Percentiles rank a stretch among this genome's conserved stretches.
Conservation (phyloP, 2,113 vertebrate species). For the Maylandia zebra region DNA sequence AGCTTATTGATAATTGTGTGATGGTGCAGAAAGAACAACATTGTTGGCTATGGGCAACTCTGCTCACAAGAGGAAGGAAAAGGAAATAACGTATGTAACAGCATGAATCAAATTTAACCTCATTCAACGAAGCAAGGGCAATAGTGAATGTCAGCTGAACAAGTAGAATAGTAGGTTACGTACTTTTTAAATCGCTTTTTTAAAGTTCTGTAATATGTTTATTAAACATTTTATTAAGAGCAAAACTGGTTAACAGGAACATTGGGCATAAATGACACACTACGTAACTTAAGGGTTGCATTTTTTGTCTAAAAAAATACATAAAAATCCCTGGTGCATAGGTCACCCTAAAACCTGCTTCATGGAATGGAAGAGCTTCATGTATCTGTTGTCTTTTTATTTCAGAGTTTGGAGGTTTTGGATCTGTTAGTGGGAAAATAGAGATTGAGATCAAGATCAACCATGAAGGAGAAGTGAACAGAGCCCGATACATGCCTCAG, state of each 20-base stretch:
- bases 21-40: not conserved
- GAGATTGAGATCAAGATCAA: constrained; percentile 99
- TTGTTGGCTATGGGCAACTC: not conserved
- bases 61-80: not conserved
- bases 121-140: not conserved
- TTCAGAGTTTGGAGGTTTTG: constrained; percentile 96
- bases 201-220: not conserved
- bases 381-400: not conserved
- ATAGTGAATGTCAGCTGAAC: not conserved
- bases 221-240: not conserved
- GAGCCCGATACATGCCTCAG: constrained; percentile 97
- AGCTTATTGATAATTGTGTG: not conserved
- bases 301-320: not conserved
- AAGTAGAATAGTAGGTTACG: not conserved
- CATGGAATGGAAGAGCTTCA: not conserved
- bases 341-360: not conserved
- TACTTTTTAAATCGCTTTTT: not conserved
- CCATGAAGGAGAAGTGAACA: constrained; percentile 97
- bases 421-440: constrained; percentile 97
- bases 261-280: not conserved
- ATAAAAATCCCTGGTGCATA: not conserved
- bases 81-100: not conserved
- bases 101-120: not conserved
- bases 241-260: not conserved
- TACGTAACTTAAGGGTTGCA: not conserved